Evolutionary conservation across 2,888 invertebrate species (phyloP).

Genomic region (Troides oblongomaculatus): DNA sequence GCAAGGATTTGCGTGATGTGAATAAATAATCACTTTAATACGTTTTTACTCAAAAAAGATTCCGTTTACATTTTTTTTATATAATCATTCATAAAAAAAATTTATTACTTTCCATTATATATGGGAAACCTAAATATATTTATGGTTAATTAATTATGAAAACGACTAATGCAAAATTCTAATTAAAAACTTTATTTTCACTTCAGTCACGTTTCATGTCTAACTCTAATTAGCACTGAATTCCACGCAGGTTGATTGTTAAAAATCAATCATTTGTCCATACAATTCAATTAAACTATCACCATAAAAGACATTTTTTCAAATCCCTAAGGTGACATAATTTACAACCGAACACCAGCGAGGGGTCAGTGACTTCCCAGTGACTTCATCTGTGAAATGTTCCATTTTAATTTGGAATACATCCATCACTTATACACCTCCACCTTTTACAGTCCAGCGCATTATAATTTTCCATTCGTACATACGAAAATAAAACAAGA

Average conservation of each 20-base stretch:
- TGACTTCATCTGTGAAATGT: slow-evolving; percentile 40
- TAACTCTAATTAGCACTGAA: no score
- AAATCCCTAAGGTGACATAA: slow-evolving; percentile 31
- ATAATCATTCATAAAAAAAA: no score
- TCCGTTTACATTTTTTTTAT: not conserved
- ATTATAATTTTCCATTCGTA: slow-evolving; percentile 13
- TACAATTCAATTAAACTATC: no score
- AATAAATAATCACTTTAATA: not conserved
- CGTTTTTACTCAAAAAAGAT: not conserved
- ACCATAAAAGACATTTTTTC: slow-evolving; percentile 2
- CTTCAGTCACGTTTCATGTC: not conserved
- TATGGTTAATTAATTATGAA: no score
- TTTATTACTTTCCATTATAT: no score
- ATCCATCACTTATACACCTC: slow-evolving; percentile 17
- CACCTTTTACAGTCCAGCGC: slow-evolving; percentile 3
- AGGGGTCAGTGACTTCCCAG: slow-evolving; percentile 38
- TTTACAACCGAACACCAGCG: slow-evolving; percentile 31
- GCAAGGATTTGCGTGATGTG: no score
- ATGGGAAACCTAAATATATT: no score
- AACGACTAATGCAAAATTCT: no score
- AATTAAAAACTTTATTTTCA: not conserved
- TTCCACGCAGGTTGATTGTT: no score
- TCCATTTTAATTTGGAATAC: slow-evolving; percentile 27
- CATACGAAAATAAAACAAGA: slow-evolving; percentile 19
- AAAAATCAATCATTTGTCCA: no score